Base-by-base conservation (phyloP, 2,888 invertebrate genomes). In the Ganaspis brasiliensis region DNA sequence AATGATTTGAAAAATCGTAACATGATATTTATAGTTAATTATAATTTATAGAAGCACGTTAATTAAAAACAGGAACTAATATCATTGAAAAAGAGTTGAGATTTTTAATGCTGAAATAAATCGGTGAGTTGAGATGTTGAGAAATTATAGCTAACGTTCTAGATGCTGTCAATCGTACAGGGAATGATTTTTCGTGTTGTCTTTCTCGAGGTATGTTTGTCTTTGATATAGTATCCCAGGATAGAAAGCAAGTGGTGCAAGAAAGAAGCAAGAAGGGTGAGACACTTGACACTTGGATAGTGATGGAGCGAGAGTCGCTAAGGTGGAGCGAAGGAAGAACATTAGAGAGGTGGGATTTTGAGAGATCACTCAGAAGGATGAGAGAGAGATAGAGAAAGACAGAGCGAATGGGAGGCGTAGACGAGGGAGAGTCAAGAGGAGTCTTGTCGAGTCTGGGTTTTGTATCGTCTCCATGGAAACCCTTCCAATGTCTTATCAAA, bases 401-500 rank as follows among this genome's bases (percentile, higher is more conserved):
- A 82, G 81, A 78, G 81, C 81, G 82, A 79, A 76, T 81, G 81
- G 78, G 76, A 77, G 81, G 80, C 63, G 74, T 52, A 76, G 77
- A 45, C 70, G 78, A 72, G 75, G 76, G 73, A 72, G 79, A 63
- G 76, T 72, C 78, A 76, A 77, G 81, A 83, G 78, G 79, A 78
- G 81, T 83, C 79, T 78, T 79, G 79, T 14, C 76, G 78, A 82
- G 83, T 83, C 87, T 87, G 86, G 87, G 87, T 87, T 88, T 88
- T 87, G 89, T 89, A 89, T 87, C 87, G 91, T 91, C 82, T 82
- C 88, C 90, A 91, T 91, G 87, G 91, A 85, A 91, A 91, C 91
- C 86, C 91, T 88, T 76, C 87, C 87, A 82, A 91, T 89, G 90
- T 91, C 91, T 91, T 91, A 91, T 91, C 91, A 91, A 91, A 91